Percentiles rank a stretch among this genome's conserved stretches.
phyloP scores from a whole-genome alignment of 2,113 vertebrate species.

The Nothoprocta perdicaria region DNA sequence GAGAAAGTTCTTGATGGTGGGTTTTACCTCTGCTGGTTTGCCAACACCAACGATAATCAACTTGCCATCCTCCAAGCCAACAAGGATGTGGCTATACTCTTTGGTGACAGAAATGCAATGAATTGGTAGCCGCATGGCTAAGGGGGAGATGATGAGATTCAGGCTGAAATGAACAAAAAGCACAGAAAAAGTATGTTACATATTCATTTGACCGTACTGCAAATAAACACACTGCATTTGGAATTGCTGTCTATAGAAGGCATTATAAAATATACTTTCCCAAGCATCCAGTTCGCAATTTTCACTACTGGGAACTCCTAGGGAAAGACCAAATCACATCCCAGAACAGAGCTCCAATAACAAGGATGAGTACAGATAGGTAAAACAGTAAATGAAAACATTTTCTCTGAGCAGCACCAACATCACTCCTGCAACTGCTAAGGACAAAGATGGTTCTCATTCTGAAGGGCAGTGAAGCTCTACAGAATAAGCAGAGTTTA shows the following conservation, averaged over 20 bases:
- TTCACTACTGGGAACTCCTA: neutral
- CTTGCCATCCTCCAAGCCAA: constrained; percentile 95
- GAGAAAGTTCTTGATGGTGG: constrained; percentile 86
- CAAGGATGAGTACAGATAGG: neutral
- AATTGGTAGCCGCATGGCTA: constrained; percentile 92
- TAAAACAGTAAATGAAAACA: neutral
- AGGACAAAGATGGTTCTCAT: neutral
- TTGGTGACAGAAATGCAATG: constrained; percentile 92
- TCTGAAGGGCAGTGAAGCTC: neutral
- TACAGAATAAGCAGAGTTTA: neutral
- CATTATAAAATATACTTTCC: neutral
- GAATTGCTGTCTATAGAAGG: neutral
- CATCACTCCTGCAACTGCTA: neutral
- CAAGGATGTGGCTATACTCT: constrained; percentile 92
- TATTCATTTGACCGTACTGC: neutral
- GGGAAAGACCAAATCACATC: rapidly evolving
- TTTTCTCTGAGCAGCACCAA: neutral
- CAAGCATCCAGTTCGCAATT: neutral
- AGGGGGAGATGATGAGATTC: constrained; percentile 83
- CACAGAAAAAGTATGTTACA: neutral
- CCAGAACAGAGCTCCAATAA: neutral
- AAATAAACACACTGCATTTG: neutral
- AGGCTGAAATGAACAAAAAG: constrained; percentile 81
- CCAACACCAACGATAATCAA: constrained; percentile 96
- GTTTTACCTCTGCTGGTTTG: constrained; percentile 96